Base-by-base conservation (phyloP, 2,888 invertebrate genomes). In the Exephanes ischioxanthus region DNA sequence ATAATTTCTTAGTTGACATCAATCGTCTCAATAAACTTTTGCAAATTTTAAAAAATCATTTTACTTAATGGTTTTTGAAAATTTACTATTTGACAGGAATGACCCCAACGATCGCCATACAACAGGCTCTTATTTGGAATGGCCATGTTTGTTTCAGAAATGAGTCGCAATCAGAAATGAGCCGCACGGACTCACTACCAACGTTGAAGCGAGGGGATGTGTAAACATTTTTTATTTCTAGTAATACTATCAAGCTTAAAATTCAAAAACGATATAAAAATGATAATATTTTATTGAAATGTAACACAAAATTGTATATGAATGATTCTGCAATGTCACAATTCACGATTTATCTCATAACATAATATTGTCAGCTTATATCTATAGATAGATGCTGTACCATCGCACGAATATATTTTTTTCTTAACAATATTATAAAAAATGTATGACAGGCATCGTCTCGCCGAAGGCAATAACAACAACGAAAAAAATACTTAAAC, bases 281-380 rank as follows among this genome's bases (percentile, higher is more conserved):
- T 82, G 66, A 79, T 85, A 82, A 80, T 79, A 66, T 76, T 85
- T 85, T 82, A 82, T 85, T 85, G 82, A 82, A 82, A 85, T 83
- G 67, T 26, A 22, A 70, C 79, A 82, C 71, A 82, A 82, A 67
- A 80, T 82, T 51, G 84, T 51, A 61, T n/a, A 81, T 77, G 58
- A 78, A 70, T 61, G 68, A 73, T 73, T 51, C 48, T 71, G 30
- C 71, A 71, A 76, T 22, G 53, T 71, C n/a, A 75, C 48, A 73
- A 72, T 73, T 75, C n/a, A 41, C 19, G 55, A 55, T 4, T 66
- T 55, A 5, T 41, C 67, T 72, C 51, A 66, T 41, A 76, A 76
- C 63, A 30, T 76, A 76, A 72, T 53, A 84, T 84, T 84, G 78
- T 81, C 77, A 72, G 33, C 45, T 78, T 70, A 70, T 19, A 66